phyloP scores from a whole-genome alignment of 2,888 invertebrate species.

The Dione vanillae region DNA sequence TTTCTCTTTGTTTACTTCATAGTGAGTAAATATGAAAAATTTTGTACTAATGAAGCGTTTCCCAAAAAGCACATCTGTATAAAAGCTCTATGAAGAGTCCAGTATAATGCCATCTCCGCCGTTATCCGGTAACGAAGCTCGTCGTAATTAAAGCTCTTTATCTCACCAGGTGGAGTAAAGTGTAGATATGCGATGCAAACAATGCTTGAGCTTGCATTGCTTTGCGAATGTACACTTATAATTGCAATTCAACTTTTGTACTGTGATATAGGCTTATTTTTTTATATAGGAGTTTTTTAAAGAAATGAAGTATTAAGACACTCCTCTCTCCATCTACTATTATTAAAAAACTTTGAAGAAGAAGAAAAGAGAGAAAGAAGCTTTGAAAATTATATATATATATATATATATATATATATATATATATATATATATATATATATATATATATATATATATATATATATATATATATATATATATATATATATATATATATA shows the following conservation, averaged over 20 bases:
- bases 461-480: too few relatives aligned
- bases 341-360: too few relatives aligned
- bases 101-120: conserved; percentile 65
- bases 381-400: too few relatives aligned
- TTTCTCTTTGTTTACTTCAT: too few relatives aligned
- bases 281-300: too few relatives aligned
- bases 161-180: conserved; percentile 52
- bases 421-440: too few relatives aligned
- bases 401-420: too few relatives aligned
- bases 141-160: conserved; percentile 73
- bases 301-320: background rate
- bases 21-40: background rate
- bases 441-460: too few relatives aligned
- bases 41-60: background rate
- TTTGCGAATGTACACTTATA: background rate
- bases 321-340: background rate
- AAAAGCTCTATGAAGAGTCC: conserved; percentile 49
- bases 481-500: too few relatives aligned
- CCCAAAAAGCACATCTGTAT: background rate
- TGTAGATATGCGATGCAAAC: conserved; percentile 34
- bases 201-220: conserved; percentile 18
- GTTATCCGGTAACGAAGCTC: conserved; percentile 68
- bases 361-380: too few relatives aligned
- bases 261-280: background rate
- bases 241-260: background rate